A percentile compares a stretch with the other conserved stretches of the same genome.
Conservation (phyloP, 2,888 invertebrate genomes). For the Lysandra coridon region DNA sequence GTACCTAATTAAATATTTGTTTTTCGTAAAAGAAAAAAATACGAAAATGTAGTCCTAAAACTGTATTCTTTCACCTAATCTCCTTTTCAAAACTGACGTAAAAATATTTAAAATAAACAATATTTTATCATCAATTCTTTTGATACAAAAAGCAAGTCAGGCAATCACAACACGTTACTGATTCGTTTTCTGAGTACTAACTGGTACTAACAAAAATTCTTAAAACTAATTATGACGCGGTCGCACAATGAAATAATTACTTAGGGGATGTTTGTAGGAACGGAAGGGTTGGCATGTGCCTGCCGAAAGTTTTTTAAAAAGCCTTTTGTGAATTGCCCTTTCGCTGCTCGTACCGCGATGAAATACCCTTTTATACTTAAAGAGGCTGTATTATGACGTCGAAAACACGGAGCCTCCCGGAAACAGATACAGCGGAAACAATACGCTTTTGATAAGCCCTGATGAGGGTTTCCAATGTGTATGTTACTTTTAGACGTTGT, state of each 20-base stretch:
- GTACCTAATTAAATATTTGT: neutral
- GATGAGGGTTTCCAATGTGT: conserved; percentile 48
- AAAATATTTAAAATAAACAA: too few species aligned
- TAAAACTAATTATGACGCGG: conserved; percentile 22
- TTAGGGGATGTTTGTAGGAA: conserved; percentile 59
- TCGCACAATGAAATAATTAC: conserved; percentile 51
- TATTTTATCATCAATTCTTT: too few species aligned
- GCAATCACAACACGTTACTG: too few species aligned
- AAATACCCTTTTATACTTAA: conserved; percentile 72
- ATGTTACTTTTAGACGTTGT: conserved; percentile 24
- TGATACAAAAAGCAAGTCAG: too few species aligned
- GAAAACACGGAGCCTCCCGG: conserved; percentile 59
- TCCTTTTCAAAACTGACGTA: too few species aligned
- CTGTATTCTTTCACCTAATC: too few species aligned
- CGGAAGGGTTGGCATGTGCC: conserved; percentile 57
- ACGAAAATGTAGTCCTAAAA: neutral
- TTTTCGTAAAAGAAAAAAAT: neutral
- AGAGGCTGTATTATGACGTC: conserved; percentile 61
- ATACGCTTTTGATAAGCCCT: conserved; percentile 69
- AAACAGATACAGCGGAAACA: conserved; percentile 64
- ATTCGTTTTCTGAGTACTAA: neutral
- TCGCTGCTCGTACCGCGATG: conserved; percentile 56
- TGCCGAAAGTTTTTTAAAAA: conserved; percentile 73
- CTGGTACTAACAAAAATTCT: neutral
- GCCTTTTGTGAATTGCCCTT: conserved; percentile 71